A percentile compares a stretch with the other conserved stretches of the same genome.
Conservation (phyloP, 1,140 invertebrate species). For the Pseudobourletiella spinata region DNA sequence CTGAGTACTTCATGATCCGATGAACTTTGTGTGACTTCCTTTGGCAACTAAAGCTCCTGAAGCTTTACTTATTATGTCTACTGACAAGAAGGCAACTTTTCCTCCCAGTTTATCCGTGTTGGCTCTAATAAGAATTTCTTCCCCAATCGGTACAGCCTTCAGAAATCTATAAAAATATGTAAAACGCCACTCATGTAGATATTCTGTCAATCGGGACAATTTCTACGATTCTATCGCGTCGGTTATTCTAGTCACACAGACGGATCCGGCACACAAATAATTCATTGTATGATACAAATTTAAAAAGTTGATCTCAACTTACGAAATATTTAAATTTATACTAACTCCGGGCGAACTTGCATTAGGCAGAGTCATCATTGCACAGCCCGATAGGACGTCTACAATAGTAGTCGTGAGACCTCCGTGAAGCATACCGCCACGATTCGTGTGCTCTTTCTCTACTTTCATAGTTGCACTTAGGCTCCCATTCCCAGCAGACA, state of each 20-base stretch:
- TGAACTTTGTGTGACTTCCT: slow-evolving; percentile 70
- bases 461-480: slow-evolving; percentile 68
- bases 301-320: no score
- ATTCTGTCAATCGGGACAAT: no score
- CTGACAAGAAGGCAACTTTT: slow-evolving; percentile 68
- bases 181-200: neutral
- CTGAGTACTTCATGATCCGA: no score
- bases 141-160: slow-evolving; percentile 62
- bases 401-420: slow-evolving; percentile 72
- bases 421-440: slow-evolving; percentile 57
- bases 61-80: slow-evolving; percentile 62
- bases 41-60: slow-evolving; percentile 61
- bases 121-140: slow-evolving; percentile 69
- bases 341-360: slow-evolving; percentile 54
- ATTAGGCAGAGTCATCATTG: slow-evolving; percentile 51
- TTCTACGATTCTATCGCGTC: no score
- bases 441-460: slow-evolving; percentile 64
- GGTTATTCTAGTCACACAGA: no score
- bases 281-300: no score
- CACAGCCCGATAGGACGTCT: slow-evolving; percentile 72
- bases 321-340: slow-evolving; percentile 63
- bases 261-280: no score
- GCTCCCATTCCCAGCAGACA: slow-evolving; percentile 56
- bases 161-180: slow-evolving; percentile 49
- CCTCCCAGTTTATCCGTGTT: slow-evolving; percentile 65